phyloP scores from a whole-genome alignment of 1,140 invertebrate species.

The Lordiphosa collinella region DNA sequence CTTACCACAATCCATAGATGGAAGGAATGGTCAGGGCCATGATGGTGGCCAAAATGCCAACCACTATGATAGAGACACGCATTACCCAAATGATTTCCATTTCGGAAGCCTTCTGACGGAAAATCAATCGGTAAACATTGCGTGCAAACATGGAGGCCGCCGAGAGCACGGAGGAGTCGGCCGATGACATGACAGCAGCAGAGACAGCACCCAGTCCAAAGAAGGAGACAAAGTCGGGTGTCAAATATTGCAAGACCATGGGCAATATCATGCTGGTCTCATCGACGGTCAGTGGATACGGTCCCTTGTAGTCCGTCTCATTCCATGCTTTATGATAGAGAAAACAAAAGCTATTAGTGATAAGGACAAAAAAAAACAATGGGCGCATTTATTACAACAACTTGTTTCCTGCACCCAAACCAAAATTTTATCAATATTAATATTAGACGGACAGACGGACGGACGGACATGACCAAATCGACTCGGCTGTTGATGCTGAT shows the following conservation, averaged over 20 bases:
- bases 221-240: slow-evolving; percentile 96
- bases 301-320: slow-evolving; percentile 90
- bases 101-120: slow-evolving; percentile 95
- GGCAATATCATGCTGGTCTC: slow-evolving; percentile 97
- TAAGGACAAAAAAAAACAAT: too few species aligned
- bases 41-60: slow-evolving; percentile 93
- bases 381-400: too few species aligned
- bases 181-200: slow-evolving; percentile 98
- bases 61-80: slow-evolving; percentile 94
- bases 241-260: slow-evolving; percentile 97
- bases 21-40: slow-evolving; percentile 98
- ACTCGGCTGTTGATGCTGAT: too few species aligned
- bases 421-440: too few species aligned
- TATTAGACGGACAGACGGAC: too few species aligned
- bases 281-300: slow-evolving; percentile 85
- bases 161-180: slow-evolving; percentile 97
- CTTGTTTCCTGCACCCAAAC: too few species aligned
- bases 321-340: slow-evolving; percentile 89
- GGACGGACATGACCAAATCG: too few species aligned
- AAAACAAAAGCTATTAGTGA: too few species aligned
- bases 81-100: slow-evolving; percentile 99
- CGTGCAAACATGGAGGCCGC: slow-evolving; percentile 99
- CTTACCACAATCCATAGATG: slow-evolving; percentile 97
- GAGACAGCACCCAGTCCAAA: slow-evolving; percentile 98
- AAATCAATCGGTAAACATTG: slow-evolving; percentile 98